Percentiles rank a stretch among this genome's conserved stretches.
Conservation (phyloP, 1,140 invertebrate genomes). For the Antheraea pernyi region DNA sequence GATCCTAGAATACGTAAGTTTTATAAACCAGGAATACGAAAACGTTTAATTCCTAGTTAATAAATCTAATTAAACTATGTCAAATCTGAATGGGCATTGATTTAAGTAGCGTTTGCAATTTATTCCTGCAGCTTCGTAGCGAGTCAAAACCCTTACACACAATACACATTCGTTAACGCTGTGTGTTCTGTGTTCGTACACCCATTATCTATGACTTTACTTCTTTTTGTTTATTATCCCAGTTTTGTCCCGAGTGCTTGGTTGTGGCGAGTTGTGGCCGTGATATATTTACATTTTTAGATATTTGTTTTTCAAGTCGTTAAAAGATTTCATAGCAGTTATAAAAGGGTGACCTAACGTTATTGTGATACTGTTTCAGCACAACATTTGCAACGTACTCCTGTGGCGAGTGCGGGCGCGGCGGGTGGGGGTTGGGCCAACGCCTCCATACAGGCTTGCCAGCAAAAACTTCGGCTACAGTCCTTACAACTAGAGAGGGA, state of each 20-base stretch:
- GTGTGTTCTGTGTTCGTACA: not conserved
- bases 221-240: conserved; percentile 4
- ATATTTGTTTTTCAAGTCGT: no score
- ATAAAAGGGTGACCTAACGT: not conserved
- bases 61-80: not conserved
- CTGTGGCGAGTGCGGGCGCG: conserved; percentile 80
- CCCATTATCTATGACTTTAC: not conserved
- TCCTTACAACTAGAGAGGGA: conserved; percentile 93
- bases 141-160: not conserved
- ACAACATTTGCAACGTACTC: conserved; percentile 86
- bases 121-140: not conserved
- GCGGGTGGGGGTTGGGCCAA: conserved; percentile 79
- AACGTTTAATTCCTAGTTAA: not conserved
- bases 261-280: no score
- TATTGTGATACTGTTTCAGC: conserved; percentile 76
- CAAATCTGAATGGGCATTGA: not conserved
- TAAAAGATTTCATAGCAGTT: not conserved
- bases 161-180: not conserved
- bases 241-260: no score
- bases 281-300: no score
- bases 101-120: not conserved
- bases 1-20: conserved; percentile 96
- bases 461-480: conserved; percentile 89
- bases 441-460: conserved; percentile 83
- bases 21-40: conserved; percentile 10